Percentiles rank a stretch among this genome's conserved stretches.
phyloP scores from a whole-genome alignment of 2,113 vertebrate species.

The Phrynosoma blainvillii region DNA sequence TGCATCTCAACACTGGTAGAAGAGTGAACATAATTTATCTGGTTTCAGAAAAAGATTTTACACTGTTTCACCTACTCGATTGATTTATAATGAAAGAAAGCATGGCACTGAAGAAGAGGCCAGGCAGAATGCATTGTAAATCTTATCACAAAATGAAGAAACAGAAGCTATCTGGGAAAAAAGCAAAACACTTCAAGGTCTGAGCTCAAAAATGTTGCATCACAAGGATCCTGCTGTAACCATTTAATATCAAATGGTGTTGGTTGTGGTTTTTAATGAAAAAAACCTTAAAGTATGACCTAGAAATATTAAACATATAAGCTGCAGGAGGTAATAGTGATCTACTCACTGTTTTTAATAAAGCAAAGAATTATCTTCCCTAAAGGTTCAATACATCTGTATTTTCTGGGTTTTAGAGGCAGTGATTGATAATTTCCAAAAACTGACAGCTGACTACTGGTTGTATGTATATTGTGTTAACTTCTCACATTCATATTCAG shows the following conservation, averaged over 20 bases:
- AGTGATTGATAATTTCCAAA: constrained; percentile 25
- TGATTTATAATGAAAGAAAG: constrained; percentile 68
- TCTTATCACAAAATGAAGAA: constrained; percentile 57
- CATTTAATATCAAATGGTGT: constrained; percentile 33
- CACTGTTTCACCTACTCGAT: constrained; percentile 61
- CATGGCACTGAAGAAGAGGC: constrained; percentile 60
- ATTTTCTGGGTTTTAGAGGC: neutral
- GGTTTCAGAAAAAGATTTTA: constrained; percentile 53
- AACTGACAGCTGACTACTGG: neutral
- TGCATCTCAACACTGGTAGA: constrained; percentile 22
- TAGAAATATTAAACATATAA: constrained; percentile 32
- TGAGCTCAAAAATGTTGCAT: constrained; percentile 40
- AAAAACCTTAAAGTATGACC: constrained; percentile 20
- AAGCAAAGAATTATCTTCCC: neutral
- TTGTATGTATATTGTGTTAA: neutral
- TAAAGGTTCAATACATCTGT: neutral
- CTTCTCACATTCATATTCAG: neutral
- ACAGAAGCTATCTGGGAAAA: constrained; percentile 60
- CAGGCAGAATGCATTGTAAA: constrained; percentile 60
- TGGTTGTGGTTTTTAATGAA: constrained; percentile 19
- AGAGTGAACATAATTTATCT: constrained; percentile 52
- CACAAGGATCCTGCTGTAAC: constrained; percentile 35
- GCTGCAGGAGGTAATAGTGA: constrained; percentile 8
- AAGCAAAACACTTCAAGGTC: constrained; percentile 62
- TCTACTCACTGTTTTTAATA: constrained; percentile 1